Base-by-base conservation (phyloP, 2,888 invertebrate species). In the Megamerina dolium region DNA sequence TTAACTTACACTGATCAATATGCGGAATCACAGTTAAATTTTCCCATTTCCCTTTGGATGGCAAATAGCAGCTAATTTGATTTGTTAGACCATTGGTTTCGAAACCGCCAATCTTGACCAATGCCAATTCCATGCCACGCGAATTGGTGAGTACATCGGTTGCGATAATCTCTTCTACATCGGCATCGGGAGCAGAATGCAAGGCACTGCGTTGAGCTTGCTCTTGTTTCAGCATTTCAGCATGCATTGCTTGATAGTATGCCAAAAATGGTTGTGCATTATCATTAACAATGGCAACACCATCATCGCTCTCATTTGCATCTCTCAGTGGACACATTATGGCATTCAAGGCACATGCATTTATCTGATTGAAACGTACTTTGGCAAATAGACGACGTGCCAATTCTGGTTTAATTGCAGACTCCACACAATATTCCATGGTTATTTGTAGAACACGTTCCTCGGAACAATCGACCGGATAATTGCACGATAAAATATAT, bases 41-140 rank as follows among this genome's bases (percentile, higher is more conserved):
- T 52, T 78, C 75, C 81, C 83, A 82, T 58, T 77, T 76, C 8
- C 77, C 74, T 42, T 74, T 70, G 35, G 75, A 74, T 1, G 77
- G 74, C 45, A 82, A 73, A 52, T 77, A 79, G 61, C 80, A 83
- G 30, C 80, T 80, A 18, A 85, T 78, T 62, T 81, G 79, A 62
- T 84, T 84, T 17, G 82, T 78, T 44, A 83, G 76, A 5, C 83
- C 82, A 50, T 75, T 75, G 33, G 77, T 74, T 32, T 79, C 78
- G 61, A 85, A 84, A 2, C 85, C 85, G 1, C 85, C 84, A 29
- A 83, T 76, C 66, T 81, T 81, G 13, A 84, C 74, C 18, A 85
- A 68, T 2, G 82, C 81, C 55, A 80, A 66, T 59, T 82, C 79
- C 79, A 82, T 82, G 32, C 83, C 84, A 34, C 83, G 66, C 3